These are phyloP conservation scores for Palaemon carinicauda DNA, from an alignment of 1,140 invertebrate genomes.

Conservation along the genomic window DNA sequence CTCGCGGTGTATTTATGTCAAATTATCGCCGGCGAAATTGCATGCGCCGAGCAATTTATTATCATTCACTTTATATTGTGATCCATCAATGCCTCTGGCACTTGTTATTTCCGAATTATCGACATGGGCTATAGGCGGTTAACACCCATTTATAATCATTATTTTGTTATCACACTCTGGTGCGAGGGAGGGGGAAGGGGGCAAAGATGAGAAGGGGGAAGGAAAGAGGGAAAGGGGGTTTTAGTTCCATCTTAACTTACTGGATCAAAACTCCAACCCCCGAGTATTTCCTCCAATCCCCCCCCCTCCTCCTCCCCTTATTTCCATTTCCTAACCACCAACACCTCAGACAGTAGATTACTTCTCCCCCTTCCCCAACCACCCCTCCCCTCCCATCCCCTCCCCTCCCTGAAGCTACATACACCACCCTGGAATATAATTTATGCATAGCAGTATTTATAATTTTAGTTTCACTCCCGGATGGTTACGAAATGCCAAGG, in stretches of 20 bases:
- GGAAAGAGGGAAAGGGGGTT: background rate
- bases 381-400: background rate
- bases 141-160: constrained; percentile 6
- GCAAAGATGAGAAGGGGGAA: background rate
- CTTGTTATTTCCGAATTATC: constrained; percentile 10
- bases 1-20: background rate
- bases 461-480: too few species aligned
- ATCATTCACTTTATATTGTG: constrained; percentile 10
- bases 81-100: constrained; percentile 2
- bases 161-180: background rate
- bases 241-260: too few species aligned
- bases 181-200: background rate
- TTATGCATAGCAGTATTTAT: too few species aligned
- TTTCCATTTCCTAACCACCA: too few species aligned
- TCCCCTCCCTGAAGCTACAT: background rate
- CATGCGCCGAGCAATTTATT: background rate
- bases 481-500: too few species aligned
- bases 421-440: background rate
- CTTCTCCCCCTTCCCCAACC: background rate
- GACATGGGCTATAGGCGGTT: background rate
- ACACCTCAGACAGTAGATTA: background rate
- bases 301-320: background rate
- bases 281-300: too few species aligned
- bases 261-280: background rate
- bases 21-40: constrained; percentile 5